Evolutionary conservation across 2,888 invertebrate species (phyloP).

Genomic region (Glaucopsyche alexis): DNA sequence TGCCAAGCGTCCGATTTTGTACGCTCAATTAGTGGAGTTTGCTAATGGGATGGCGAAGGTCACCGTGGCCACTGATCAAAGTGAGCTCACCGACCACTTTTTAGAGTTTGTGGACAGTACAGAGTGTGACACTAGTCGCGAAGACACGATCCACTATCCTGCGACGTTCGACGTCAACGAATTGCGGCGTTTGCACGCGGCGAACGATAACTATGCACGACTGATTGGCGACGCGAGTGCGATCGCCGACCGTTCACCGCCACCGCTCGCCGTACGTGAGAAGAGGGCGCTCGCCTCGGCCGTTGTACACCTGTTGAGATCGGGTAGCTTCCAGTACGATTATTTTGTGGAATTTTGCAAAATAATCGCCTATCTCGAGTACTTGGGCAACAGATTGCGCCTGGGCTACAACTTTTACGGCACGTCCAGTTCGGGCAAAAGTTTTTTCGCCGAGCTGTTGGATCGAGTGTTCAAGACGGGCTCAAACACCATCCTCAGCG

Average conservation of each 20-base stretch:
- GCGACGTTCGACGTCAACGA: constrained; percentile 16
- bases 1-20: constrained; percentile 14
- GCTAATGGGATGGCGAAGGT: constrained; percentile 12
- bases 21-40: constrained; percentile 24
- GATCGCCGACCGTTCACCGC: neutral
- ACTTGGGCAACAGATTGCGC: constrained; percentile 23
- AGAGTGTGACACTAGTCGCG: constrained; percentile 21
- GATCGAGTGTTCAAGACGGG: constrained; percentile 25
- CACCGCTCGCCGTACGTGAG: neutral
- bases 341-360: constrained; percentile 27
- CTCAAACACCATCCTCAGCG: constrained; percentile 15
- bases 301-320: constrained; percentile 26
- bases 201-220: constrained; percentile 4
- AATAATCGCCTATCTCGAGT: constrained; percentile 22
- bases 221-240: constrained; percentile 10
- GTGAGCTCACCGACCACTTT: constrained; percentile 22
- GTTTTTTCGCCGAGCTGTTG: constrained; percentile 27
- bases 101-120: constrained; percentile 15
- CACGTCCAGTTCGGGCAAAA: constrained; percentile 25
- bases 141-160: constrained; percentile 19
- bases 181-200: constrained; percentile 12
- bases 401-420: constrained; percentile 27
- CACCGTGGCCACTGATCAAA: constrained; percentile 1
- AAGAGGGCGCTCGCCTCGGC: constrained; percentile 27
- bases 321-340: constrained; percentile 25